Conservation (phyloP, 2,113 vertebrate species). For the Alethe diademata region DNA sequence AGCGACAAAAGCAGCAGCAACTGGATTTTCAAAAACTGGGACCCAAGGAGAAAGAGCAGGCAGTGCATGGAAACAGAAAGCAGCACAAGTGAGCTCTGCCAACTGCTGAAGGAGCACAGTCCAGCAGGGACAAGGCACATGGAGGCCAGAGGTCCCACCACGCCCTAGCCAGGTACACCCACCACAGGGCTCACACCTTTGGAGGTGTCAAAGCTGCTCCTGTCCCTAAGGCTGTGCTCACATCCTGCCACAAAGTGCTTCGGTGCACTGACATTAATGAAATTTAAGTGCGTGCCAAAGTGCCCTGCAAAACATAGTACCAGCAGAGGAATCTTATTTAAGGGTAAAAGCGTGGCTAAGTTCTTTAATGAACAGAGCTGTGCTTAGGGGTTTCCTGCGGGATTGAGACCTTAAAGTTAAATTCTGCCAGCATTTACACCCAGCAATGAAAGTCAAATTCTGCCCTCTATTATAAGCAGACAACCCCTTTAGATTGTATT, state of each 20-base stretch:
- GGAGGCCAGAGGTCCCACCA: neutral
- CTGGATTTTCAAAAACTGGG: neutral
- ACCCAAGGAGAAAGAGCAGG: neutral
- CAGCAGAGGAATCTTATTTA: conserved; percentile 23
- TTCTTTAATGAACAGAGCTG: conserved; percentile 22
- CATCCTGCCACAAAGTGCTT: neutral
- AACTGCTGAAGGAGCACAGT: rapidly evolving
- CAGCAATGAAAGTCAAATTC: conserved; percentile 62
- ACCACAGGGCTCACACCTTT: rapidly evolving
- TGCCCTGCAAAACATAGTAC: neutral
- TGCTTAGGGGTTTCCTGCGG: conserved; percentile 24
- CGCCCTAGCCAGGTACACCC: rapidly evolving
- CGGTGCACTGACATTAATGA: neutral
- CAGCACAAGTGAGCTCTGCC: neutral
- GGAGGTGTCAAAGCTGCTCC: neutral
- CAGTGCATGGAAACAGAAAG: neutral
- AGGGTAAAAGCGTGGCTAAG: conserved; percentile 38
- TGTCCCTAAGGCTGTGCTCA: neutral
- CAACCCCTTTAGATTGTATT: conserved; percentile 58
- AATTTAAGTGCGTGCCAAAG: neutral
- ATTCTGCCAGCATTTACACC: conserved; percentile 46
- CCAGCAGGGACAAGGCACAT: rapidly evolving
- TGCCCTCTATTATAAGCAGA: conserved; percentile 65
- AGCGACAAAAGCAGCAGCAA: neutral
- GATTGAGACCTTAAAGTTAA: conserved; percentile 46